These are phyloP conservation scores for Crypturellus undulatus DNA, from an alignment of 2,113 vertebrate genomes.

Conservation along the genomic window DNA sequence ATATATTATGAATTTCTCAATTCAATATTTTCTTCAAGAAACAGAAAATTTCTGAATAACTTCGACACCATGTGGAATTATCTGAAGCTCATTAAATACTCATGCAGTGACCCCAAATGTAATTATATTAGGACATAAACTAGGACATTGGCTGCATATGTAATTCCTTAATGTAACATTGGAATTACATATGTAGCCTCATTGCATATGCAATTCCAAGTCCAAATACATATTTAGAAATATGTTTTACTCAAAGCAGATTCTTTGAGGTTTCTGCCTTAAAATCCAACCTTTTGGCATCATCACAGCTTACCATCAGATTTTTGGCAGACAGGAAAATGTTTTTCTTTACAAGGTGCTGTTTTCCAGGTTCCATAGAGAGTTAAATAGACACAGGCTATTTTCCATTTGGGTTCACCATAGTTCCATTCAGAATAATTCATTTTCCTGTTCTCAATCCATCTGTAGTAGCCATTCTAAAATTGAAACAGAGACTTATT, in stretches of 20 bases:
- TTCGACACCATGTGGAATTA: neutral
- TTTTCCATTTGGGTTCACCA: slow-evolving; percentile 84
- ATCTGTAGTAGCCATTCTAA: slow-evolving; percentile 84
- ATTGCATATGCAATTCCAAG: neutral
- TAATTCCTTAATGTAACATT: no score
- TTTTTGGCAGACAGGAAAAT: slow-evolving; percentile 87
- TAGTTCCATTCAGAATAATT: slow-evolving; percentile 85
- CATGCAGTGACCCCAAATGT: neutral
- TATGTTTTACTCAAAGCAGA: neutral
- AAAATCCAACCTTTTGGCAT: neutral
- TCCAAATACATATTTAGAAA: neutral
- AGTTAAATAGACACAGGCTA: slow-evolving; percentile 88
- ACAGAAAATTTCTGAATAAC: neutral
- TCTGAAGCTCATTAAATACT: neutral
- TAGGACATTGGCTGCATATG: fast-evolving
- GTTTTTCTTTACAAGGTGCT: slow-evolving; percentile 80
- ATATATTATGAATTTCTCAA: neutral
- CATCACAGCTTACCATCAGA: slow-evolving; percentile 78
- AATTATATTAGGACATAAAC: neutral
- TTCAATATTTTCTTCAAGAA: neutral
- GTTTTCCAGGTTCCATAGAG: slow-evolving; percentile 90
- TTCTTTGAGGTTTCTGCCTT: neutral
- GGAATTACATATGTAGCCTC: no score
- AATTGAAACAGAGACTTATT: neutral
- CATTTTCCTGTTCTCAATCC: slow-evolving; percentile 84